These are phyloP conservation scores for Luperina nickerlii DNA, from an alignment of 2,888 invertebrate species.

Conservation along the genomic window DNA sequence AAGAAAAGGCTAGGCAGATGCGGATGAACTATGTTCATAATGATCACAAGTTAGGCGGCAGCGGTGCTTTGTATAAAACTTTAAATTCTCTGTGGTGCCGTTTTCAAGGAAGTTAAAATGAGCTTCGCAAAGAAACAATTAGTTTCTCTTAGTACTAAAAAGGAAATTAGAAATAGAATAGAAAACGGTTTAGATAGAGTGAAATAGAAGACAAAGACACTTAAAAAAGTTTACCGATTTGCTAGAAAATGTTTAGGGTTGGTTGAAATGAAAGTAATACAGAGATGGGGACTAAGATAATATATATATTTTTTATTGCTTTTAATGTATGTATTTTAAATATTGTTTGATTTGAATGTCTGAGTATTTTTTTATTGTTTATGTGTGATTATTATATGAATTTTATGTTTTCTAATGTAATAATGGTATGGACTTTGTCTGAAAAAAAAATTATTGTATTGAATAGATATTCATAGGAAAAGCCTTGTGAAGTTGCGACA, in stretches of 20 bases:
- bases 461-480: not conserved
- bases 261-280: not conserved
- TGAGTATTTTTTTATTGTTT: too few relatives aligned
- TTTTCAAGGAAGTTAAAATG: constrained; percentile 23
- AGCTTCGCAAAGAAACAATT: constrained; percentile 21
- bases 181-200: constrained; percentile 1
- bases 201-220: not conserved
- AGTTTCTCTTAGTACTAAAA: constrained; percentile 2
- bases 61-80: constrained; percentile 11
- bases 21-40: not conserved
- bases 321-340: too few relatives aligned
- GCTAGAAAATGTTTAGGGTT: not conserved
- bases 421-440: too few relatives aligned
- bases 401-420: too few relatives aligned
- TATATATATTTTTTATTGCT: too few relatives aligned
- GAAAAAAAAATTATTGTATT: too few relatives aligned
- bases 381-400: too few relatives aligned
- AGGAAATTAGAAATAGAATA: constrained; percentile 26
- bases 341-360: too few relatives aligned
- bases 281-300: not conserved
- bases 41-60: not conserved
- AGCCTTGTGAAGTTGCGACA: too few relatives aligned
- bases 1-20: too few relatives aligned
- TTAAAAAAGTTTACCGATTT: not conserved
- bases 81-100: not conserved